Evolutionary conservation across 2,797 vertebrate genomes (phyloP).

Genomic region (Trachops cirrhosus): DNA sequence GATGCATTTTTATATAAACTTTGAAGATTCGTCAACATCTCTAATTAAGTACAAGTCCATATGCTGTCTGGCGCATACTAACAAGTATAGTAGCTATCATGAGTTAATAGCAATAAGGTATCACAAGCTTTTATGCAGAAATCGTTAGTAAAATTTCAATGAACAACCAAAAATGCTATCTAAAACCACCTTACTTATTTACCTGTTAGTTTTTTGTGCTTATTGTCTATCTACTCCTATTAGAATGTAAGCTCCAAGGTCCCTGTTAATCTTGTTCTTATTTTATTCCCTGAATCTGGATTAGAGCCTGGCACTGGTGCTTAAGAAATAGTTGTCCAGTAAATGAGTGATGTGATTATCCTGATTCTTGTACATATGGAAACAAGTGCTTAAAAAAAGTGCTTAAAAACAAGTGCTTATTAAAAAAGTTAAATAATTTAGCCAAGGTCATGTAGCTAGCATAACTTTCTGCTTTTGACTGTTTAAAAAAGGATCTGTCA

Average conservation of each 20-base stretch:
- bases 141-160: not conserved
- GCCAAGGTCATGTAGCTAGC: not conserved
- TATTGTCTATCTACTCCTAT: not conserved
- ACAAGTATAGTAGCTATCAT: not conserved
- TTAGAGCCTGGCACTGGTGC: not conserved
- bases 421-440: conserved; percentile 3
- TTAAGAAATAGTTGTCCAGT: not conserved
- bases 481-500: not conserved
- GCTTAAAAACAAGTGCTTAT: conserved; percentile 31
- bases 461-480: not conserved
- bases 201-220: not conserved
- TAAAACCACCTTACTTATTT: conserved; percentile 14
- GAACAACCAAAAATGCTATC: not conserved
- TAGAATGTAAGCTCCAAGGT: not conserved
- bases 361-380: not conserved
- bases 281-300: not conserved
- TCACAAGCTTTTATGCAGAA: not conserved
- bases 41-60: not conserved
- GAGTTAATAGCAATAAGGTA: not conserved
- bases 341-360: not conserved
- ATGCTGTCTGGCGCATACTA: not conserved
- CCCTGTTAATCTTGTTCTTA: not conserved
- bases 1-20: not conserved
- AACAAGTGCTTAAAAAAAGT: no score
- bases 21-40: not conserved